Evolutionary conservation across 2,113 vertebrate species (phyloP).

Genomic region (Candoia aspera): DNA sequence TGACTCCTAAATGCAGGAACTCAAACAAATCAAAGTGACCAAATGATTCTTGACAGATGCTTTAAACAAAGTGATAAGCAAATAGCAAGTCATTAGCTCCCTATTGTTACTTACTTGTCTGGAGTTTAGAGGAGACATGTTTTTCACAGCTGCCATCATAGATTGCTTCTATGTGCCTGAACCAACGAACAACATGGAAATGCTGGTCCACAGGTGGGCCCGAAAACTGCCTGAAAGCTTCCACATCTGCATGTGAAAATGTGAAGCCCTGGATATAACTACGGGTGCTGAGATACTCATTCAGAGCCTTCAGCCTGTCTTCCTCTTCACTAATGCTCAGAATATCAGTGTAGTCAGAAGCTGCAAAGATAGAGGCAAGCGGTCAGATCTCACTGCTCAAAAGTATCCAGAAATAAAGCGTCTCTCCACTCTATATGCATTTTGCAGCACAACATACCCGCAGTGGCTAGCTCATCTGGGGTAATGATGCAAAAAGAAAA

Average conservation of each 20-base stretch:
- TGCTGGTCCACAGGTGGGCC: slow-evolving; percentile 83
- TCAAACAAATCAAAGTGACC: neutral
- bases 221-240: slow-evolving; percentile 83
- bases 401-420: slow-evolving; percentile 35
- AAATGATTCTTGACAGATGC: slow-evolving; percentile 22
- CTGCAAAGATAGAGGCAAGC: slow-evolving; percentile 87
- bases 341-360: slow-evolving; percentile 87
- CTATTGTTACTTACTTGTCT: slow-evolving; percentile 88
- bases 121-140: slow-evolving; percentile 75
- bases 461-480: neutral
- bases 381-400: slow-evolving; percentile 49
- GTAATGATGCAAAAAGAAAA: neutral
- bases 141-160: slow-evolving; percentile 74
- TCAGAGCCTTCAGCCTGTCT: slow-evolving; percentile 82
- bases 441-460: neutral
- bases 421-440: neutral
- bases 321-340: slow-evolving; percentile 86
- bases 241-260: slow-evolving; percentile 87
- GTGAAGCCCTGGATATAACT: slow-evolving; percentile 93
- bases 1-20: neutral
- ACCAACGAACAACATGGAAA: slow-evolving; percentile 93
- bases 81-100: slow-evolving; percentile 15
- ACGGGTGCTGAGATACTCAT: slow-evolving; percentile 89
- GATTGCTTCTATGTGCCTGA: slow-evolving; percentile 89
- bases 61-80: slow-evolving; percentile 34